These are phyloP conservation scores for Pipistrellus kuhlii DNA, from an alignment of 2,797 vertebrate species.

Conservation along the genomic window DNA sequence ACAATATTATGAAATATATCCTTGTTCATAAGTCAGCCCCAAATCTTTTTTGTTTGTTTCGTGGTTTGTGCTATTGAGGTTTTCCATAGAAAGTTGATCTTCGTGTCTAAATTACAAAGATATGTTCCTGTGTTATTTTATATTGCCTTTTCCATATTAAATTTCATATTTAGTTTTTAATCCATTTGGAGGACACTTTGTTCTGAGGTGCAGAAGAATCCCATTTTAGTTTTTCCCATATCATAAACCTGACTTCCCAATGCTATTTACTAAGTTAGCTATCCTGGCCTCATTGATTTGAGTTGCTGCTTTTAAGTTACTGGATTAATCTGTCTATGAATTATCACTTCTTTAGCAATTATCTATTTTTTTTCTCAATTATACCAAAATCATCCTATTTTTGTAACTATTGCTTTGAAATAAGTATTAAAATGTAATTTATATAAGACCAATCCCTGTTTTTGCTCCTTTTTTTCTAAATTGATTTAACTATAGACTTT, in stretches of 20 bases:
- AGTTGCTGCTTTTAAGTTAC: neutral
- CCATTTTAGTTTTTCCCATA: neutral
- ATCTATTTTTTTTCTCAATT: conserved; percentile 11
- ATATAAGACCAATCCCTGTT: neutral
- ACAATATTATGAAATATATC: neutral
- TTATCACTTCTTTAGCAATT: neutral
- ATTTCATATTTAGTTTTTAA: conserved; percentile 35
- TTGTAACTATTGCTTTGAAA: neutral
- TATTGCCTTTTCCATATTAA: neutral
- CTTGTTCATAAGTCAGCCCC: neutral
- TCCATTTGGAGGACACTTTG: neutral
- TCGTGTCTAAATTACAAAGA: neutral
- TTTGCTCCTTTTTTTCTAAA: neutral
- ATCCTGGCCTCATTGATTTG: neutral
- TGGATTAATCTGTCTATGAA: neutral
- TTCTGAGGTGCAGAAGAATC: neutral
- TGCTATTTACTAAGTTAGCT: neutral
- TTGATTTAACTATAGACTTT: conserved; percentile 3
- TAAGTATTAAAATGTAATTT: neutral
- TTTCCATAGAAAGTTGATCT: neutral
- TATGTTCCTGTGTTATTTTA: neutral
- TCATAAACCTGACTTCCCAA: neutral
- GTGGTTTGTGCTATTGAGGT: neutral
- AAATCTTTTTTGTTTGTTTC: neutral
- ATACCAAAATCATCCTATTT: neutral